These are phyloP conservation scores for Notarius quadriscutis DNA, from an alignment of 2,113 vertebrate species.

Conservation along the genomic window DNA sequence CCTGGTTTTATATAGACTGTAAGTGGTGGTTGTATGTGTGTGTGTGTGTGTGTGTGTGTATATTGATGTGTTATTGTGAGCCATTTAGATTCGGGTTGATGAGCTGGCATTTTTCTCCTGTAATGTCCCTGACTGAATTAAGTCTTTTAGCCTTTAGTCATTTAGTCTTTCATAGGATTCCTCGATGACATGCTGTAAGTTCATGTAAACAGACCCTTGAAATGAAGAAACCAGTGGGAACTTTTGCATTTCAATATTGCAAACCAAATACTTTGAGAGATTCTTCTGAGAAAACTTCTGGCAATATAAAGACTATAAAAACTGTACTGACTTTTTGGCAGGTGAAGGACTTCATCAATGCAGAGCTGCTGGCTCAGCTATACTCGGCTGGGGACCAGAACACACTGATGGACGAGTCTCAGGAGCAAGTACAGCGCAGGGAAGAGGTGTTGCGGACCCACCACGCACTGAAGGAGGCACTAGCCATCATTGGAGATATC, in stretches of 20 bases:
- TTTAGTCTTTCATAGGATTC: too few species aligned
- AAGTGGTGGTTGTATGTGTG: background rate
- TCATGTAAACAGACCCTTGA: background rate
- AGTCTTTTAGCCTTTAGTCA: background rate
- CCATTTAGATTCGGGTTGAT: background rate
- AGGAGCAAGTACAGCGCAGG: slow-evolving; percentile 86
- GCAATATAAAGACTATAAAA: background rate
- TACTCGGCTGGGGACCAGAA: slow-evolving; percentile 94
- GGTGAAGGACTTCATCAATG: slow-evolving; percentile 98
- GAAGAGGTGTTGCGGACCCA: slow-evolving; percentile 90
- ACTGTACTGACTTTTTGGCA: slow-evolving; percentile 51
- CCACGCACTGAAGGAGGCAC: slow-evolving; percentile 87
- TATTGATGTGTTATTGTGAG: background rate
- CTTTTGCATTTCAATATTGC: too few species aligned
- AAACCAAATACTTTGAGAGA: background rate
- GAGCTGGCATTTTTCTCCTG: background rate
- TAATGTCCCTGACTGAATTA: background rate
- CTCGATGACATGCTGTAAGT: too few species aligned
- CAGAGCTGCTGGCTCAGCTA: slow-evolving; percentile 90
- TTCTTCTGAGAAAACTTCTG: background rate
- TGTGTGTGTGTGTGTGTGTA: too few species aligned
- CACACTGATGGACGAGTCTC: slow-evolving; percentile 92
- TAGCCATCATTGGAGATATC: slow-evolving; percentile 88
- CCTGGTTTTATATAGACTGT: background rate
- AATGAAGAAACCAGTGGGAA: background rate